These are phyloP conservation scores for Vollenhovia emeryi DNA, from an alignment of 1,140 invertebrate species.

Conservation along the genomic window DNA sequence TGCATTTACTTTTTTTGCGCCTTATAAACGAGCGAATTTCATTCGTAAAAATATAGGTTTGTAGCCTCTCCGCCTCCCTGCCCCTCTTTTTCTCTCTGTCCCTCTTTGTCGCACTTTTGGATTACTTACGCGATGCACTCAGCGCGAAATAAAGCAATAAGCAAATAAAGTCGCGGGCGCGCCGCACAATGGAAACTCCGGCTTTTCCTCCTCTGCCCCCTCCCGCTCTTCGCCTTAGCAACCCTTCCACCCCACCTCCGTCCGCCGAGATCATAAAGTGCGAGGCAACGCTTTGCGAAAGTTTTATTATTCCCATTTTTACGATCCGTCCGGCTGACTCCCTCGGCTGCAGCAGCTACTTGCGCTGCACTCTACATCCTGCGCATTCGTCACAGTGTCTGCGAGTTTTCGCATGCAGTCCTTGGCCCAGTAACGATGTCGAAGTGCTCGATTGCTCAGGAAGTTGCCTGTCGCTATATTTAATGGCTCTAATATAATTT, in stretches of 20 bases:
- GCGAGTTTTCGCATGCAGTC: conserved; percentile 30
- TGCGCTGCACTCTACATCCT: conserved; percentile 3
- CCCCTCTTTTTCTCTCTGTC: not conserved
- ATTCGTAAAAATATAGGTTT: conserved; percentile 52
- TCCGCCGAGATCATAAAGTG: conserved; percentile 76
- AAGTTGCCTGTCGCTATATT: conserved; percentile 1
- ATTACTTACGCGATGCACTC: conserved; percentile 47
- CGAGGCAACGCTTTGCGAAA: conserved; percentile 79
- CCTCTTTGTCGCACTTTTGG: not conserved
- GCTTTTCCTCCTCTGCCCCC: not conserved
- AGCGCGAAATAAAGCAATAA: conserved; percentile 80
- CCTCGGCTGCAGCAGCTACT: not conserved
- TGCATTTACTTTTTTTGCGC: conserved; percentile 36
- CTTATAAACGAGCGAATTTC: conserved; percentile 56
- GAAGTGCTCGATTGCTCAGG: conserved; percentile 29
- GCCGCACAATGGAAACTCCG: conserved; percentile 71
- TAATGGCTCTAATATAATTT: conserved; percentile 12
- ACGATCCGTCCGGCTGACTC: conserved; percentile 58
- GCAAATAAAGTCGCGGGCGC: conserved; percentile 78
- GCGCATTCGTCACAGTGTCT: conserved; percentile 33
- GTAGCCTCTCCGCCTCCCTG: not conserved
- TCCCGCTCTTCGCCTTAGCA: conserved; percentile 17
- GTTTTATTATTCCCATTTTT: conserved; percentile 72
- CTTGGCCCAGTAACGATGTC: conserved; percentile 47
- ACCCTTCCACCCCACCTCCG: conserved; percentile 54